Base-by-base conservation (phyloP, 2,888 invertebrate species). In the Crioceris asparagi region DNA sequence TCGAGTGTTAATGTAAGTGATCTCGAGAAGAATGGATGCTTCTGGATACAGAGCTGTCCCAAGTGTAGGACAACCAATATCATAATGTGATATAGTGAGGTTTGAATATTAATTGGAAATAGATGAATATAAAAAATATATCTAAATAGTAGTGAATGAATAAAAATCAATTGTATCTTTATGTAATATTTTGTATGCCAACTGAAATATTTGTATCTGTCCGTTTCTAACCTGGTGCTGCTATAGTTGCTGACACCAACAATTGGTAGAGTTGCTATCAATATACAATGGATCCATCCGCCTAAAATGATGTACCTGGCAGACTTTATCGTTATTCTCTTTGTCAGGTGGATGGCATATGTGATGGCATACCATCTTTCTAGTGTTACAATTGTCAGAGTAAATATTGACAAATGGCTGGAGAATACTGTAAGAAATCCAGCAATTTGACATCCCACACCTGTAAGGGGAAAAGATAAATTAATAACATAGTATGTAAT, bases 341-440 rank as follows among this genome's bases (percentile, higher is more conserved):
- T 78, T 50, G 88, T 87, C 40, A 85, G 67, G 57, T 87, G 81
- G 52, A 90, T 79, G 1, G 88, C 86, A 56, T 82, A 79, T 0
- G 83, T 83, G 40, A 87, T 86, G 6, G 86, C 83, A 57, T 82
- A 77, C 83, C 83, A 83, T 37, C 90, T 69, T 61, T 91, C 90
- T 38, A 88, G 66, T 1, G 91, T 90, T 27, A 92, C 82, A 23
- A 91, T 74, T 1, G 87, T 83, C 35, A 93, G 66, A 0, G 91
- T 88, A 58, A 83, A 86, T 5, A 92, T 83, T 14, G 90, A 90
- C 30, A 92, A 66, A 57, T 91, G 87, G 39, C 84, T 83, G 1
- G 86, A 83, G 54, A 88, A 87, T 0, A 90, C 84, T 0, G 88
- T 88, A 34, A 92, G 66, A 59, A 91, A 90, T 0, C 92, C 92